Percentiles rank a stretch among this genome's conserved stretches.
phyloP scores from a whole-genome alignment of 2,797 vertebrate species.

The Ciconia nigra region DNA sequence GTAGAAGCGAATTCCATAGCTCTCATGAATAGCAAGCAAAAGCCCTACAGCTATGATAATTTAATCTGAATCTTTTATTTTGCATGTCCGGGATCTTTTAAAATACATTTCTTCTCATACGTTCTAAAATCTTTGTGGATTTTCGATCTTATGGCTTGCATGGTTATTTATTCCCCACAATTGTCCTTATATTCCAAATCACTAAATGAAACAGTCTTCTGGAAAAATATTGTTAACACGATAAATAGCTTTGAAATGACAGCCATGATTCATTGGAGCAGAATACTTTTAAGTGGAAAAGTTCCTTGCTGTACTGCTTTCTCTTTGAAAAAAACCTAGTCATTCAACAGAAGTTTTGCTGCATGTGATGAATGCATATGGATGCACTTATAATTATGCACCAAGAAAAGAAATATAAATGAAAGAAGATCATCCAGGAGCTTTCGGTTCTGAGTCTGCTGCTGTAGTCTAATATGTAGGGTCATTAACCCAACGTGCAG shows the following conservation, averaged over 20 bases:
- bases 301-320: neutral
- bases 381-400: neutral
- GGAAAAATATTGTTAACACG: constrained; percentile 27
- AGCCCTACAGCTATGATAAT: constrained; percentile 49
- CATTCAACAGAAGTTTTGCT: neutral
- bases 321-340: neutral
- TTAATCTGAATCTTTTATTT: constrained; percentile 61
- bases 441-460: neutral
- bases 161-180: neutral
- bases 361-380: neutral
- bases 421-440: neutral
- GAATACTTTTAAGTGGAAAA: constrained; percentile 39
- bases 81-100: neutral
- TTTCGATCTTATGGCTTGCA: constrained; percentile 1
- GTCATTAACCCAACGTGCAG: neutral
- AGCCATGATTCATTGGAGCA: constrained; percentile 7
- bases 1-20: constrained; percentile 43
- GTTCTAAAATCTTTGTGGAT: constrained; percentile 35
- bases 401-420: neutral
- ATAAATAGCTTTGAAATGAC: constrained; percentile 24
- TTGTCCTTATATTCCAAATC: constrained; percentile 17
- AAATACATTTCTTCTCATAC: neutral
- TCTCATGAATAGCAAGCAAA: constrained; percentile 56
- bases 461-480: neutral
- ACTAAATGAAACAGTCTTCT: constrained; percentile 26